phyloP scores from a whole-genome alignment of 2,113 vertebrate genomes.

The Varanus komodoensis region DNA sequence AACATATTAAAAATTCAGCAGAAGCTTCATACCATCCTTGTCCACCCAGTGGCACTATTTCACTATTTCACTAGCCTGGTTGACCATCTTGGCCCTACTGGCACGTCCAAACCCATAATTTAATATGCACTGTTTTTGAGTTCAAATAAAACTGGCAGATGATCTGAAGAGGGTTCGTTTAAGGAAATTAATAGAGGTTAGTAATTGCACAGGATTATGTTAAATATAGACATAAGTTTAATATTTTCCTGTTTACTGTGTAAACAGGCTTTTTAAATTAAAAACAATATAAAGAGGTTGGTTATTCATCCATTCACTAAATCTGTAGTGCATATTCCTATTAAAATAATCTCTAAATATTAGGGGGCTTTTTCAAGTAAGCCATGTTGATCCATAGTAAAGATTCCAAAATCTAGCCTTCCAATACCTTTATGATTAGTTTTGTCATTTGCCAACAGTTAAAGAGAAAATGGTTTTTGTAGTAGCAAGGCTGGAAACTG shows the following conservation, averaged over 20 bases:
- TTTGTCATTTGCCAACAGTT: too few relatives aligned
- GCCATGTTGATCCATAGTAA: background rate
- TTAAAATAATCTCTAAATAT: background rate
- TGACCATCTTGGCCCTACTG: background rate
- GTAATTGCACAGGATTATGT: background rate
- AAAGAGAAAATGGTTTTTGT: too few relatives aligned
- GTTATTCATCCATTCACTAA: background rate
- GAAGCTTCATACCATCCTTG: slow-evolving; percentile 16
- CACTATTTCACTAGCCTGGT: background rate
- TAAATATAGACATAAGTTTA: background rate
- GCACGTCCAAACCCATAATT: background rate
- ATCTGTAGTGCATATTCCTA: background rate
- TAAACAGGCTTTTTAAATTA: background rate
- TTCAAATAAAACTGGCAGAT: background rate
- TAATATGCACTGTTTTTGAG: background rate
- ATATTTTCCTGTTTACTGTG: background rate
- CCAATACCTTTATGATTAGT: too few relatives aligned
- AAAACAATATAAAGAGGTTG: background rate
- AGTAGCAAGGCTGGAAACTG: too few relatives aligned
- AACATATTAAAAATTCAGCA: background rate
- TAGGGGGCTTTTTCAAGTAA: background rate
- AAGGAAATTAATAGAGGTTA: background rate
- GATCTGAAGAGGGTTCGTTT: background rate
- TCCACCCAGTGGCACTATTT: slow-evolving; percentile 74
- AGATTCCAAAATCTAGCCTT: background rate